Evolutionary conservation across 2,888 invertebrate species (phyloP).

Genomic region (Eristalis intricaria): DNA sequence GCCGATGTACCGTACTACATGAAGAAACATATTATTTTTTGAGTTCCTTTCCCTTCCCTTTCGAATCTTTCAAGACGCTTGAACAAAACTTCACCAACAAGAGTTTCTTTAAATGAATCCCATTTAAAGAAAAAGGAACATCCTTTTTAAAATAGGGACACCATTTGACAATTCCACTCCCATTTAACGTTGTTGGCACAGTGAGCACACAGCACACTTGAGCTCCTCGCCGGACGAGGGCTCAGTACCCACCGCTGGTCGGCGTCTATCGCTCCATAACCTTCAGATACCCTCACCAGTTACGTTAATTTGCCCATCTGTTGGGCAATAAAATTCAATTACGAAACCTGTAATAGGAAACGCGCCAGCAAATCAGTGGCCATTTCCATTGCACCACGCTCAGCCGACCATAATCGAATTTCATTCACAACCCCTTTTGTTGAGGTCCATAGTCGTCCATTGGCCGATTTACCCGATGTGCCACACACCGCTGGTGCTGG

Average conservation of each 20-base stretch:
- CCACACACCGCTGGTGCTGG: conserved; percentile 7
- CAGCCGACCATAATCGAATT: conserved; percentile 53
- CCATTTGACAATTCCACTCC: background rate
- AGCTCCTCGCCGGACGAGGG: background rate
- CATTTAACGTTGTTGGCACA: background rate
- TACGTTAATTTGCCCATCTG: conserved; percentile 62
- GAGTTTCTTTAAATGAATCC: background rate
- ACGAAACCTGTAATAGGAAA: conserved; percentile 41
- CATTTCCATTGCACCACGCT: conserved; percentile 39
- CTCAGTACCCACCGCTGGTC: background rate
- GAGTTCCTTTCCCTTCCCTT: no score
- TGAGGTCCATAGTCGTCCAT: conserved; percentile 40
- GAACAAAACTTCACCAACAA: background rate
- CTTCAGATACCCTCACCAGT: conserved; percentile 8
- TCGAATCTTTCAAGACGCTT: no score
- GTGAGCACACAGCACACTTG: background rate
- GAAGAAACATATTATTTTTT: no score
- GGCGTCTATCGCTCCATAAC: background rate
- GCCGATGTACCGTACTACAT: no score
- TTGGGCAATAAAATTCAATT: conserved; percentile 65
- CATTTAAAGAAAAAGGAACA: background rate
- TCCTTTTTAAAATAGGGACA: background rate
- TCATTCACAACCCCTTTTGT: conserved; percentile 57
- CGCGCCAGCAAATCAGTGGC: conserved; percentile 30
- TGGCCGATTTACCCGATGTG: conserved; percentile 40